A percentile compares a stretch with the other conserved stretches of the same genome.
Conservation (phyloP, 2,888 invertebrate genomes). For the Dioctria linearis region DNA sequence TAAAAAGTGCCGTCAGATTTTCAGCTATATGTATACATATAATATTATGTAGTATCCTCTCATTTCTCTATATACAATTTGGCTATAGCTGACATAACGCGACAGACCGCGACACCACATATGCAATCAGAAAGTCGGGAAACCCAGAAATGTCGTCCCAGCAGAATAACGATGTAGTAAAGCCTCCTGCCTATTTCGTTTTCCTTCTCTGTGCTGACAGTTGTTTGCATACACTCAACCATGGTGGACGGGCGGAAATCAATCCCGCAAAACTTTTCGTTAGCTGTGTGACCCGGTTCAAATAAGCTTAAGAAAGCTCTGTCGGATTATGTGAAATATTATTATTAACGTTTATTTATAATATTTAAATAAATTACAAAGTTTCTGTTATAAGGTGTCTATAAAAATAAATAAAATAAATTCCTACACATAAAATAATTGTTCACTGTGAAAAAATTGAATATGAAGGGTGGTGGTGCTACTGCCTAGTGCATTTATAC, state of each 20-base stretch:
- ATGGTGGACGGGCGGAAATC: slow-evolving; percentile 46
- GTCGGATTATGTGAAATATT: slow-evolving; percentile 31
- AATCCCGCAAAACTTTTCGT: slow-evolving; percentile 34
- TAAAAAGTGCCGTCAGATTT: not conserved
- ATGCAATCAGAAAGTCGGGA: slow-evolving; percentile 19
- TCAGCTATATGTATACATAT: slow-evolving; percentile 15
- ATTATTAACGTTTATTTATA: slow-evolving; percentile 19
- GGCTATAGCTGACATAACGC: slow-evolving; percentile 2
- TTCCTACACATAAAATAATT: slow-evolving; percentile 15
- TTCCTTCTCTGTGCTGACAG: slow-evolving; percentile 35
- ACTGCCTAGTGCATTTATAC: not conserved
- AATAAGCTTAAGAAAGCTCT: slow-evolving; percentile 40
- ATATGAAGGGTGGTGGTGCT: not conserved
- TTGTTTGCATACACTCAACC: slow-evolving; percentile 52
- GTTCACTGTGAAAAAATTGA: slow-evolving; percentile 11
- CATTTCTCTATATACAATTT: no score
- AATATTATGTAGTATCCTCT: no score
- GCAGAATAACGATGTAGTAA: slow-evolving; percentile 14
- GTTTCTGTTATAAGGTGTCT: slow-evolving; percentile 22
- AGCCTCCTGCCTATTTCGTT: slow-evolving; percentile 10
- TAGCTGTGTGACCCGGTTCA: slow-evolving; percentile 46
- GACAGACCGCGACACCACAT: not conserved
- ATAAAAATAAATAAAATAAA: not conserved
- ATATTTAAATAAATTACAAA: slow-evolving; percentile 17
- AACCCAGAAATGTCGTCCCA: slow-evolving; percentile 48